These are phyloP conservation scores for Colistium nudipinnis DNA, from an alignment of 2,113 vertebrate species.

Conservation along the genomic window DNA sequence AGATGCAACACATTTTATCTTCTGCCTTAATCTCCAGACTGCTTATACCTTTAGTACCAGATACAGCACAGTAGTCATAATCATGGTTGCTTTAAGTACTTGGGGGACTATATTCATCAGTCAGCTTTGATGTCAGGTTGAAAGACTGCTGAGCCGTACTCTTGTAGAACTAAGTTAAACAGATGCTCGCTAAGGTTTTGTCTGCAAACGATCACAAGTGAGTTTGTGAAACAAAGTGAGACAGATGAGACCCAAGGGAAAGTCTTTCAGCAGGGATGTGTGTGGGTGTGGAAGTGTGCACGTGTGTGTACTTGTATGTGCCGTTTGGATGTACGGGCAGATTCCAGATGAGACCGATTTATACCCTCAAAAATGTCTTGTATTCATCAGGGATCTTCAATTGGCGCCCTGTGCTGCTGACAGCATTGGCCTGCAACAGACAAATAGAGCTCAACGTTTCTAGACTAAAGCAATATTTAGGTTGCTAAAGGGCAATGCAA, in stretches of 20 bases:
- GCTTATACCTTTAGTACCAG: not conserved
- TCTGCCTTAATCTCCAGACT: not conserved
- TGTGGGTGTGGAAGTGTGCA: slow-evolving; percentile 30
- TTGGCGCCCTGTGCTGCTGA: slow-evolving; percentile 57
- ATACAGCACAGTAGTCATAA: not conserved
- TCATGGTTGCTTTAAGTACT: slow-evolving; percentile 23
- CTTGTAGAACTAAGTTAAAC: slow-evolving; percentile 60
- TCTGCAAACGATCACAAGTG: slow-evolving; percentile 56
- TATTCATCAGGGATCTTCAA: slow-evolving; percentile 56
- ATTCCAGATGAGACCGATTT: slow-evolving; percentile 66
- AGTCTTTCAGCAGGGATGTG: slow-evolving; percentile 53
- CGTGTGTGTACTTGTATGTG: slow-evolving; percentile 19
- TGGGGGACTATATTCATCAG: slow-evolving; percentile 23
- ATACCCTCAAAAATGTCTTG: slow-evolving; percentile 47
- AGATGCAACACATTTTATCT: not conserved
- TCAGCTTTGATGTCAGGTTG: slow-evolving; percentile 51
- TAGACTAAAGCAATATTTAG: slow-evolving; percentile 14
- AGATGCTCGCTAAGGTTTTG: slow-evolving; percentile 53
- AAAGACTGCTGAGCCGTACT: slow-evolving; percentile 35
- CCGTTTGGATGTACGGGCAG: slow-evolving; percentile 43
- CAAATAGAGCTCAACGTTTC: slow-evolving; percentile 52
- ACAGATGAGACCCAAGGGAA: slow-evolving; percentile 71
- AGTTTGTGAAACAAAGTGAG: slow-evolving; percentile 77
- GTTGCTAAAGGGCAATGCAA: slow-evolving; percentile 1
- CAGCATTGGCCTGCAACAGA: slow-evolving; percentile 60